phyloP scores from a whole-genome alignment of 2,888 invertebrate genomes.

The Thera obeliscata region DNA sequence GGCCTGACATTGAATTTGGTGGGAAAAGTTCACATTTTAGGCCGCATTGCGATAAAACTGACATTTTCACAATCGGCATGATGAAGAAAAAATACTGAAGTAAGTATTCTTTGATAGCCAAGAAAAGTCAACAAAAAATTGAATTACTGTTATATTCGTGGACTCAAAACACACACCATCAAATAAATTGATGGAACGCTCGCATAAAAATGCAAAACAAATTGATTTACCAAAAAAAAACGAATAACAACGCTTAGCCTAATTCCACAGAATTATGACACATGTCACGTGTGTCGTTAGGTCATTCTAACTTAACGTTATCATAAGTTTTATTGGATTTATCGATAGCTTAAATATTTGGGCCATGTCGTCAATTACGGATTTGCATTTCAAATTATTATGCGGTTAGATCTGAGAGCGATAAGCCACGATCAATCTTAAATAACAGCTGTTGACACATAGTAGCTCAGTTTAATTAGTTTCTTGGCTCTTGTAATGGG shows the following conservation, averaged over 20 bases:
- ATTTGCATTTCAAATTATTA: slow-evolving; percentile 33
- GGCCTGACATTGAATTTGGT: background rate
- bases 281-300: slow-evolving; percentile 35
- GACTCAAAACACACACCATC: slow-evolving; percentile 12
- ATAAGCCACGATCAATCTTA: slow-evolving; percentile 14
- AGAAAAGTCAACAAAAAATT: background rate
- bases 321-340: slow-evolving; percentile 37
- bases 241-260: slow-evolving; percentile 23
- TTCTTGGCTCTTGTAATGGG: background rate
- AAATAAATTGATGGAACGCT: slow-evolving; percentile 28
- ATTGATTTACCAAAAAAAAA: slow-evolving; percentile 34
- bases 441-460: slow-evolving; percentile 9
- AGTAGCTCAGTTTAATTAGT: background rate
- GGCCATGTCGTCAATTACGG: slow-evolving; percentile 32
- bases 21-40: background rate
- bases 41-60: background rate
- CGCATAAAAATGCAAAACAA: slow-evolving; percentile 32
- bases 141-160: slow-evolving; percentile 18
- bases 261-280: slow-evolving; percentile 39
- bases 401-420: slow-evolving; percentile 17
- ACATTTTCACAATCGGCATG: background rate
- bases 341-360: slow-evolving; percentile 38
- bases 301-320: slow-evolving; percentile 38
- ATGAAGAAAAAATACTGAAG: background rate
- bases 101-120: background rate